Conservation (phyloP, 2,797 vertebrate species). For the Xenops minutus region DNA sequence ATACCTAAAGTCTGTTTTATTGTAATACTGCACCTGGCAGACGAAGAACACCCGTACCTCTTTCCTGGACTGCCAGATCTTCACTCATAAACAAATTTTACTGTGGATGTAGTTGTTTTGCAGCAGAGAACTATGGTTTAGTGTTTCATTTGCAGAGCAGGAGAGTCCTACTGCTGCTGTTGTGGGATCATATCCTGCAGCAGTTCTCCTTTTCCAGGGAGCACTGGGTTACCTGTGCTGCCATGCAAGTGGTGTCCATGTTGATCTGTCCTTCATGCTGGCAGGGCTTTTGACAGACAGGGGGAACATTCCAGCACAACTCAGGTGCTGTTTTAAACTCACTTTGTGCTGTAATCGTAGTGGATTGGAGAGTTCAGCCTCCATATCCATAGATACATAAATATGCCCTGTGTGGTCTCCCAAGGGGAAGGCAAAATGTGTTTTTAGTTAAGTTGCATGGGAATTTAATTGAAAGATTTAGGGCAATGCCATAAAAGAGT, state of each 20-base stretch:
- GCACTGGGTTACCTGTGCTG: not conserved
- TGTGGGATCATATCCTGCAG: not conserved
- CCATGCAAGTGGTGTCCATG: accelerated
- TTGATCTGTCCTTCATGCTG: accelerated
- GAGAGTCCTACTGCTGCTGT: not conserved
- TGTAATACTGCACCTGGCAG: not conserved
- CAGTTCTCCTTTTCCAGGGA: not conserved
- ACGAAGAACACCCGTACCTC: not conserved
- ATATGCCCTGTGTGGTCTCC: constrained; percentile 51
- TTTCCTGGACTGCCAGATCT: not conserved
- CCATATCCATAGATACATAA: not conserved
- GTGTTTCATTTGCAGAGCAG: not conserved
- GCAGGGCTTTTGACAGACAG: not conserved
- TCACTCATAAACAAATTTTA: not conserved
- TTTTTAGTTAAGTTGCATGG: constrained; percentile 57
- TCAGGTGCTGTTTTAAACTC: not conserved
- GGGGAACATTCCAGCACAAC: not conserved
- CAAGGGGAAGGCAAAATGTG: constrained; percentile 39
- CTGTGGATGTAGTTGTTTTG: not conserved
- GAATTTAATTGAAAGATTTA: constrained; percentile 61
- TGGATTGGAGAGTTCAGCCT: not conserved
- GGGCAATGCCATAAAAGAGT: not conserved
- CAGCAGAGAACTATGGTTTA: not conserved
- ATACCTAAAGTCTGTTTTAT: not conserved
- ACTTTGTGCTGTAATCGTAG: not conserved